Conservation (phyloP, 2,888 invertebrate species). For the Agrochola circellaris region DNA sequence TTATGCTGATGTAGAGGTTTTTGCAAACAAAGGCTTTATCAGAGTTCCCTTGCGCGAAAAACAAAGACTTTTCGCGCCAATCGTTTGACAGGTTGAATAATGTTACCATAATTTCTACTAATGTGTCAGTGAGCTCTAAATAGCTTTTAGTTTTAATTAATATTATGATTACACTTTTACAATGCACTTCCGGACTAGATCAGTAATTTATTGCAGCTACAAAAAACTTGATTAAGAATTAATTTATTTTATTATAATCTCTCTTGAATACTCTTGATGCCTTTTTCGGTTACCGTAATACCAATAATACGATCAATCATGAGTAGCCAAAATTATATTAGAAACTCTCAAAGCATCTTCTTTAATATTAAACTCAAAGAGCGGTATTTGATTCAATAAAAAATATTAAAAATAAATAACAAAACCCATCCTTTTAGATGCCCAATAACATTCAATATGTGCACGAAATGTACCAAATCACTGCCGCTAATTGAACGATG, state of each 20-base stretch:
- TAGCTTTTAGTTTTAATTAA: conserved; percentile 21
- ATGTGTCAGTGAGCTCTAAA: conserved; percentile 3
- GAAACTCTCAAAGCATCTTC: background rate
- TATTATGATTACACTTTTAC: conserved; percentile 23
- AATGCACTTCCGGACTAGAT: conserved; percentile 19
- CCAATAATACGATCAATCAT: conserved; percentile 47
- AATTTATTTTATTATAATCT: conserved; percentile 44
- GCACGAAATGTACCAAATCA: conserved; percentile 82
- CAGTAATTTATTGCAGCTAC: conserved; percentile 13
- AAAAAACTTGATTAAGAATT: conserved; percentile 8
- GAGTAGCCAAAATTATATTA: conserved; percentile 26
- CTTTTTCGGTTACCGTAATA: conserved; percentile 38
- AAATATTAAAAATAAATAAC: conserved; percentile 59
- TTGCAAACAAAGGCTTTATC: conserved; percentile 52
- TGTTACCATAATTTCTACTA: conserved; percentile 13
- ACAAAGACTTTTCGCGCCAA: conserved; percentile 39
- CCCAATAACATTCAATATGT: conserved; percentile 72
- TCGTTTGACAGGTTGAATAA: conserved; percentile 37
- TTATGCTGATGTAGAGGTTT: conserved; percentile 43
- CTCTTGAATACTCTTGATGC: too few species aligned
- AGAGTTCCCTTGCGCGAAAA: conserved; percentile 41
- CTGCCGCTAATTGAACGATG: conserved; percentile 81
- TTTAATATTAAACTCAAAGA: conserved; percentile 31
- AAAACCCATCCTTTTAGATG: conserved; percentile 69
- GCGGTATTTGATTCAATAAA: conserved; percentile 39